phyloP scores from a whole-genome alignment of 2,888 invertebrate species.

The Beris morrisii region DNA sequence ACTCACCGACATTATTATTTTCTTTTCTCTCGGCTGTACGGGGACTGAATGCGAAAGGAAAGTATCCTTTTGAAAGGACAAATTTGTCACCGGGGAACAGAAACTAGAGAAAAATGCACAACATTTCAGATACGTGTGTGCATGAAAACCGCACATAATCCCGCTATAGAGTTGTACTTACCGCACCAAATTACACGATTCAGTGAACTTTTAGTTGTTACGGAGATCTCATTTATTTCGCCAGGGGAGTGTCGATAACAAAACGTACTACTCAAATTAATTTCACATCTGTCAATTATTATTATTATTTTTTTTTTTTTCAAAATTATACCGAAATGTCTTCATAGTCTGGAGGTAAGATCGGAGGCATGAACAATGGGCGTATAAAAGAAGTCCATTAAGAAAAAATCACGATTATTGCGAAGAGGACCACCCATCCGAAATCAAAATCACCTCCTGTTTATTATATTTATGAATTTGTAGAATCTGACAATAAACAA shows the following conservation, averaged over 20 bases:
- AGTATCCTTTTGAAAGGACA: constrained; percentile 10
- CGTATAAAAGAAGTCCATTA: too few species aligned
- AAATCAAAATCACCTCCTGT: too few species aligned
- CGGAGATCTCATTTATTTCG: background rate
- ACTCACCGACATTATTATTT: constrained; percentile 11
- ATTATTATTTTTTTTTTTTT: background rate
- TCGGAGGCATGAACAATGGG: too few species aligned
- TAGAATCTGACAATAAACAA: too few species aligned
- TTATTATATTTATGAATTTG: too few species aligned
- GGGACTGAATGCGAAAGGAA: background rate
- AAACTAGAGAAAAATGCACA: constrained; percentile 21
- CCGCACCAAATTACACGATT: constrained; percentile 30
- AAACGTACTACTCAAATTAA: constrained; percentile 11
- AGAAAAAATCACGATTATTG: too few species aligned
- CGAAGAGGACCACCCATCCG: too few species aligned
- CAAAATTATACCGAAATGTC: background rate
- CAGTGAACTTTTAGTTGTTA: constrained; percentile 30
- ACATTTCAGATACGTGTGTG: constrained; percentile 22
- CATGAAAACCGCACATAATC: constrained; percentile 9
- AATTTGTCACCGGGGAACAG: constrained; percentile 22
- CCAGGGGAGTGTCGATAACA: constrained; percentile 10
- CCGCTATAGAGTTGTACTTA: constrained; percentile 7
- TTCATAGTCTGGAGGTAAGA: too few species aligned
- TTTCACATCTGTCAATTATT: constrained; percentile 31
- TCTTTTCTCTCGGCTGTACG: background rate